phyloP scores from a whole-genome alignment of 2,797 vertebrate species.

The Arctocebus calabarensis region DNA sequence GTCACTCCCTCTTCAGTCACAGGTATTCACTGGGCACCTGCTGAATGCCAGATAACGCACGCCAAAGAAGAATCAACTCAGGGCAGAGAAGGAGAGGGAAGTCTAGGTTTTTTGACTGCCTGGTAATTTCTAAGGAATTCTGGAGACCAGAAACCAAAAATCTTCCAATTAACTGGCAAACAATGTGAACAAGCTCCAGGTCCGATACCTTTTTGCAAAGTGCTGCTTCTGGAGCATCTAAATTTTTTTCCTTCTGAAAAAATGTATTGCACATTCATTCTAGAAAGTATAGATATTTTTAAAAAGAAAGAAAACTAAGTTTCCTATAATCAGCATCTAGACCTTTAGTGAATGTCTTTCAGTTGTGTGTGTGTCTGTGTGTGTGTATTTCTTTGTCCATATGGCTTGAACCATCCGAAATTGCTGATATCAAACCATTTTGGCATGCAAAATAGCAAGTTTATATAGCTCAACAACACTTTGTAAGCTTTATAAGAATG shows the following conservation, averaged over 20 bases:
- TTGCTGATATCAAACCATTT: background rate
- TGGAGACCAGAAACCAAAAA: background rate
- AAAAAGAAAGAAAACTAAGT: background rate
- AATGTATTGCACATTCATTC: background rate
- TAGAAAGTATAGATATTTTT: background rate
- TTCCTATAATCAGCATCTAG: background rate
- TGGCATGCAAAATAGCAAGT: background rate
- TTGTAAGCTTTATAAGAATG: background rate
- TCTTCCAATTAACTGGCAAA: background rate
- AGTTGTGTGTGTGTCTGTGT: background rate
- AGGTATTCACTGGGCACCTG: too few species aligned
- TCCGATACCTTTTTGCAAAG: background rate
- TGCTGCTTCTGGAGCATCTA: background rate
- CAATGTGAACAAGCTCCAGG: background rate
- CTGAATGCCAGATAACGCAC: background rate
- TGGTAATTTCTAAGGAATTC: conserved; percentile 2
- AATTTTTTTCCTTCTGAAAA: background rate
- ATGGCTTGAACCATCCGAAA: background rate
- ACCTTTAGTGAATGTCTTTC: background rate
- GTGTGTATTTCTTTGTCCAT: background rate
- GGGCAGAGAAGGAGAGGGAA: background rate
- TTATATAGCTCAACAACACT: background rate
- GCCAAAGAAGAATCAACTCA: background rate
- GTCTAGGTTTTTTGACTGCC: background rate
- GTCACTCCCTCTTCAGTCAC: background rate